Conservation (phyloP, 1,140 invertebrate species). For the Euglossa dilemma region DNA sequence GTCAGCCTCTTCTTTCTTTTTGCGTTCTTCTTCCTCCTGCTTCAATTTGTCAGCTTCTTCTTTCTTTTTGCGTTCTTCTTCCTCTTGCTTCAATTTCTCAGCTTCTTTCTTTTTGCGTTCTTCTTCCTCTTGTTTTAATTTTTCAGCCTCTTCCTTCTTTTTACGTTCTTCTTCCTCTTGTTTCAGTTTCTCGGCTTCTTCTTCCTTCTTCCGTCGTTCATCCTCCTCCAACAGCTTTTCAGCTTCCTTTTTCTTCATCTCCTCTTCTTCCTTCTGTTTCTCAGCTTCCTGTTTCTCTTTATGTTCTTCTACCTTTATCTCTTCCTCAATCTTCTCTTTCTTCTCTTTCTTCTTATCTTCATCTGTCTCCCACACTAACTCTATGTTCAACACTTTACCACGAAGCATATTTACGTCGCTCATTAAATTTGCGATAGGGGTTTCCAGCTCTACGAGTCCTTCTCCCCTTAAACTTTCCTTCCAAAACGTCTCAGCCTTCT, state of each 20-base stretch:
- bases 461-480: constrained; percentile 25
- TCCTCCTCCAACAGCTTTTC: constrained; percentile 44
- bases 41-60: constrained; percentile 35
- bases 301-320: constrained; percentile 40
- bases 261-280: constrained; percentile 32
- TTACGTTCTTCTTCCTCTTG: constrained; percentile 32
- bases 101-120: constrained; percentile 50
- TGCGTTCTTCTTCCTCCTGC: constrained; percentile 26
- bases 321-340: constrained; percentile 29
- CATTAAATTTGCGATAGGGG: constrained; percentile 34
- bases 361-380: constrained; percentile 15
- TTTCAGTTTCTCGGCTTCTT: constrained; percentile 6
- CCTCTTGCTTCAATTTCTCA: constrained; percentile 48
- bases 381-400: constrained; percentile 22
- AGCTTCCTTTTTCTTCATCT: constrained; percentile 30
- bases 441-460: constrained; percentile 42
- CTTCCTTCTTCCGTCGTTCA: neutral
- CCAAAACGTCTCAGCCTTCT: constrained; percentile 34
- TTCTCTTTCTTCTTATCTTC: constrained; percentile 56
- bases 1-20: constrained; percentile 24
- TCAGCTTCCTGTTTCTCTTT: constrained; percentile 56
- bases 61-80: constrained; percentile 28
- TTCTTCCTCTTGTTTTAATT: constrained; percentile 43
- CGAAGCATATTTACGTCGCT: constrained; percentile 7
- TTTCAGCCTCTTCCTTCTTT: constrained; percentile 32